These are phyloP conservation scores for Punctoribates punctum DNA, from an alignment of 2,888 invertebrate genomes.

Conservation along the genomic window DNA sequence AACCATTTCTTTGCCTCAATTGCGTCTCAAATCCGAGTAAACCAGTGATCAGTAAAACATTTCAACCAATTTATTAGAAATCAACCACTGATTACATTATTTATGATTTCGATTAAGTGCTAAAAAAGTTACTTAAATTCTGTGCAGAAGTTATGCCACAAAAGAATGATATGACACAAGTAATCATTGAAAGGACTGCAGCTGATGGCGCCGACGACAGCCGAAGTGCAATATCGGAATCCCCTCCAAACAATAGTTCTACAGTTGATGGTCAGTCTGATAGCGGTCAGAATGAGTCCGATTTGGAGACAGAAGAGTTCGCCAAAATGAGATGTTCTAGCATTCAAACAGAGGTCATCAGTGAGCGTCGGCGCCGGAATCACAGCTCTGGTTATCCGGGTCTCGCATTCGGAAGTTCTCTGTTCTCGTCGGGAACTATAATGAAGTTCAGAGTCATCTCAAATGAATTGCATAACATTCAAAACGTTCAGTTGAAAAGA, in stretches of 20 bases:
- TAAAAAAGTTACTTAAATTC: neutral
- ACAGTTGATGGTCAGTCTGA: neutral
- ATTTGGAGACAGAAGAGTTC: slow-evolving; percentile 55
- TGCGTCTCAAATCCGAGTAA: neutral
- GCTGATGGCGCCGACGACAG: slow-evolving; percentile 45
- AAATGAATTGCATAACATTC: slow-evolving; percentile 95
- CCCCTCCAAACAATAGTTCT: neutral
- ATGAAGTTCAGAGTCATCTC: slow-evolving; percentile 96
- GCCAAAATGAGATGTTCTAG: slow-evolving; percentile 81
- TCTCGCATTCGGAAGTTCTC: slow-evolving; percentile 61
- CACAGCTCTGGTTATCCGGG: slow-evolving; percentile 49
- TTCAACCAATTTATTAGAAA: neutral
- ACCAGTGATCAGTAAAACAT: neutral
- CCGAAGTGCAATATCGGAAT: slow-evolving; percentile 5
- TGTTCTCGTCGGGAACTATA: slow-evolving; percentile 93
- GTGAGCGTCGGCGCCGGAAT: slow-evolving; percentile 46
- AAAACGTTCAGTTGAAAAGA: slow-evolving; percentile 92
- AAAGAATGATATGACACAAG: slow-evolving; percentile 37
- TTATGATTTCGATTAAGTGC: neutral
- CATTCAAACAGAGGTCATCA: slow-evolving; percentile 77
- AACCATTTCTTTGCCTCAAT: neutral
- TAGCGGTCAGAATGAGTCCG: slow-evolving; percentile 42
- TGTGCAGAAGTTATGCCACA: slow-evolving; percentile 23
- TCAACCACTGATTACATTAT: neutral
- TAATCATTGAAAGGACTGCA: slow-evolving; percentile 44